phyloP scores from a whole-genome alignment of 1,140 invertebrate species.

The Protaetia brevitarsis region DNA sequence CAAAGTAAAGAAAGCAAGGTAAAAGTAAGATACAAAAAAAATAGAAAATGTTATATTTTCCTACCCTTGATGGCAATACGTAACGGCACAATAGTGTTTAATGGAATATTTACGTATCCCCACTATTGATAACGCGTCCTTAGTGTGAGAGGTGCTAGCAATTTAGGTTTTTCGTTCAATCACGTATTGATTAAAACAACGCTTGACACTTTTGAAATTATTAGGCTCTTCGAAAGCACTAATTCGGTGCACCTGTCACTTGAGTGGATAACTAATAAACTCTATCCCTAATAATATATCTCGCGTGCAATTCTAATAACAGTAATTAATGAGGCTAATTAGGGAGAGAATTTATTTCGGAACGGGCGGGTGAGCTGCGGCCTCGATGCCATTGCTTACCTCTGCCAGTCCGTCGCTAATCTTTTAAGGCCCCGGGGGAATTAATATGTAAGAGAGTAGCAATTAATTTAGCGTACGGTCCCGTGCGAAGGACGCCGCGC shows the following conservation, averaged over 20 bases:
- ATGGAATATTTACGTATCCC: no score
- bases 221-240: not conserved
- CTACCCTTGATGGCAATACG: no score
- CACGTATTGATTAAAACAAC: no score
- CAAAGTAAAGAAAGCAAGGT: no score
- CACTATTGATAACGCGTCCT: no score
- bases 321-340: slow-evolving; percentile 16
- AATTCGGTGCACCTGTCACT: not conserved
- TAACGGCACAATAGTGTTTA: no score
- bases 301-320: slow-evolving; percentile 9
- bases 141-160: no score
- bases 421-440: not conserved
- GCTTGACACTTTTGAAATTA: no score
- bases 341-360: slow-evolving; percentile 5
- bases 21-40: no score
- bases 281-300: not conserved
- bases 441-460: slow-evolving; percentile 12
- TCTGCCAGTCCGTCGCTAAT: slow-evolving; percentile 6
- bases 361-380: not conserved
- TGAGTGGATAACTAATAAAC: not conserved
- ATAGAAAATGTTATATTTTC: no score
- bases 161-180: no score
- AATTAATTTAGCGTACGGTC: not conserved
- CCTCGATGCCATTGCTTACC: not conserved
- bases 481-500: not conserved